Evolutionary conservation across 2,888 invertebrate genomes (phyloP).

Genomic region (Lepidocyrtinus sp.): DNA sequence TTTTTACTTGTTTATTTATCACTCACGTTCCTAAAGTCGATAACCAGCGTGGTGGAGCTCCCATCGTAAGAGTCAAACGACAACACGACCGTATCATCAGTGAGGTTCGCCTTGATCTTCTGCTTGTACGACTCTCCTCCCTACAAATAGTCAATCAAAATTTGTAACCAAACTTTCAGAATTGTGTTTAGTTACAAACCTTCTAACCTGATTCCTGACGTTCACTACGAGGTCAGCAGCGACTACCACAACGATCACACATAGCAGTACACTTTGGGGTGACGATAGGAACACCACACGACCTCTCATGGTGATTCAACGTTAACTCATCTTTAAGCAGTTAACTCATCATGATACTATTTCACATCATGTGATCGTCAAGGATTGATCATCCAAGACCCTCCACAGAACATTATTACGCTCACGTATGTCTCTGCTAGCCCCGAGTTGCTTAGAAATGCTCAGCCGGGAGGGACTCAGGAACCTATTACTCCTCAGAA

Average conservation of each 20-base stretch:
- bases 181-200: neutral
- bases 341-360: neutral
- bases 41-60: slow-evolving; percentile 26
- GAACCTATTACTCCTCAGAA: too few species aligned
- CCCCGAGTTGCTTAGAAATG: too few species aligned
- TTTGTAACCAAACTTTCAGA: neutral
- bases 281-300: too few species aligned
- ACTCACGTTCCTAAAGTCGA: slow-evolving; percentile 53
- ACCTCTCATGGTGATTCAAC: neutral
- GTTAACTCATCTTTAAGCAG: neutral
- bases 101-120: slow-evolving; percentile 41
- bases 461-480: too few species aligned
- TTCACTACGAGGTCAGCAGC: slow-evolving; percentile 30
- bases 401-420: neutral
- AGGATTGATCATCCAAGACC: neutral
- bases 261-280: neutral
- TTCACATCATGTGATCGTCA: neutral
- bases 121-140: slow-evolving; percentile 55
- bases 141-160: slow-evolving; percentile 1
- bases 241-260: neutral
- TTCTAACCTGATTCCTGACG: slow-evolving; percentile 36
- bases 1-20: neutral
- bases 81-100: slow-evolving; percentile 42
- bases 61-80: slow-evolving; percentile 41
- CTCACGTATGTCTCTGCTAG: too few species aligned